A percentile compares a stretch with the other conserved stretches of the same genome.
phyloP scores from a whole-genome alignment of 2,888 invertebrate species.

The Agonum fuliginosum region DNA sequence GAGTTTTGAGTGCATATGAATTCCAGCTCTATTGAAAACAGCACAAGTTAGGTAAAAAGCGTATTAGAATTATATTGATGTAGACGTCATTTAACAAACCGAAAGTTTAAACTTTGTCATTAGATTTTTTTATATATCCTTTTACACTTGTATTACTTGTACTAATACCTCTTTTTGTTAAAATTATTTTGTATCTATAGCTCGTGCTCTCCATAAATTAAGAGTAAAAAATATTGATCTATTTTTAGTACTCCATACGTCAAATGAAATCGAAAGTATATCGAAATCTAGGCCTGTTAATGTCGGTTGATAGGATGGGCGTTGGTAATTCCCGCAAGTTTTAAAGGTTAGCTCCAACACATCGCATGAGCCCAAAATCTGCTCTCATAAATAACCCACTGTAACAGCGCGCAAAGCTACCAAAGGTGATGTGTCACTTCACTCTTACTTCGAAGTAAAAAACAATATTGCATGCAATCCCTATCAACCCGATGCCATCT shows the following conservation, averaged over 20 bases:
- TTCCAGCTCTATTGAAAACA: too few relatives aligned
- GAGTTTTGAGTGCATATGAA: too few relatives aligned
- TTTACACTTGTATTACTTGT: too few relatives aligned
- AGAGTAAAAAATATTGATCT: not conserved
- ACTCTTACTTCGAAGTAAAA: too few relatives aligned
- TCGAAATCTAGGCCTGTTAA: not conserved
- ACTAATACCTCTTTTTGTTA: too few relatives aligned
- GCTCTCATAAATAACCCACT: conserved; percentile 3
- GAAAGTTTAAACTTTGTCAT: too few relatives aligned
- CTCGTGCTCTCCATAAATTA: not conserved
- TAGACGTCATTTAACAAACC: too few relatives aligned
- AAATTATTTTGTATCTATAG: not conserved
- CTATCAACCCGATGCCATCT: not conserved
- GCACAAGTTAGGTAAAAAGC: too few relatives aligned
- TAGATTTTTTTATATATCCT: too few relatives aligned
- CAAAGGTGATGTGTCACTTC: conserved; percentile 30
- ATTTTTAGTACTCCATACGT: not conserved
- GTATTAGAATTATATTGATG: too few relatives aligned
- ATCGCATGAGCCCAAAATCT: not conserved
- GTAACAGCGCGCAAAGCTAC: not conserved
- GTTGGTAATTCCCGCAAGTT: conserved; percentile 13
- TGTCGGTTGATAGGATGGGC: conserved; percentile 19
- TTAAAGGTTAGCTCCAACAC: conserved; percentile 18
- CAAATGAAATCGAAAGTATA: not conserved
- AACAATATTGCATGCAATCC: not conserved